phyloP scores from a whole-genome alignment of 2,113 vertebrate genomes.

The Phainopepla nitens region DNA sequence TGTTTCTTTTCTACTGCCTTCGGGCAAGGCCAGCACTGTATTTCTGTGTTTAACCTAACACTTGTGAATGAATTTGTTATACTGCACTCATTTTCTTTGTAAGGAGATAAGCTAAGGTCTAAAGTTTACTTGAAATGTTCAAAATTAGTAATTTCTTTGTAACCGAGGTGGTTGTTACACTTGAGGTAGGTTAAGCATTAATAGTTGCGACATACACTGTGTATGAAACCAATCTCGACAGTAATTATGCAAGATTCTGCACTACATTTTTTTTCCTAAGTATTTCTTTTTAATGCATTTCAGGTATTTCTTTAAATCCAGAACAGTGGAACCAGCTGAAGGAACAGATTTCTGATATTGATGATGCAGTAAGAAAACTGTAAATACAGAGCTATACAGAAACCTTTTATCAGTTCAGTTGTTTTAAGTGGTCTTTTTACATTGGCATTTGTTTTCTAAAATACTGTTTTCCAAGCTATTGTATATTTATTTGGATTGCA shows the following conservation, averaged over 20 bases:
- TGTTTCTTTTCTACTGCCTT: neutral
- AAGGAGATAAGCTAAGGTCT: neutral
- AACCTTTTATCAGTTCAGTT: neutral
- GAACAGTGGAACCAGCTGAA: slow-evolving; percentile 97
- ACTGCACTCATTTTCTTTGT: neutral
- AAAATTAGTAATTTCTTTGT: neutral
- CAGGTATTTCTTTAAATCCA: slow-evolving; percentile 95
- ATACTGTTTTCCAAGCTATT: neutral
- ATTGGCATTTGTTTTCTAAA: neutral
- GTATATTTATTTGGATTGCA: neutral
- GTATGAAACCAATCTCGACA: neutral
- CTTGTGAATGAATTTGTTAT: neutral
- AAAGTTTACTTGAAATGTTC: neutral
- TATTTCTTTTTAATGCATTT: slow-evolving; percentile 61
- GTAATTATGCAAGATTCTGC: neutral
- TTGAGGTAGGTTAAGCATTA: neutral
- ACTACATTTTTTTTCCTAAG: neutral
- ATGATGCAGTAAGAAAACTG: slow-evolving; percentile 90
- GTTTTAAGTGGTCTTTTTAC: neutral
- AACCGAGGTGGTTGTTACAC: neutral
- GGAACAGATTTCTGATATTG: slow-evolving; percentile 96
- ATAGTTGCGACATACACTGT: neutral
- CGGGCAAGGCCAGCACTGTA: neutral
- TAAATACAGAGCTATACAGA: slow-evolving; percentile 67
- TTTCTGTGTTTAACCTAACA: neutral